Conservation (phyloP, 2,888 invertebrate genomes). For the Endotricha flammealis region DNA sequence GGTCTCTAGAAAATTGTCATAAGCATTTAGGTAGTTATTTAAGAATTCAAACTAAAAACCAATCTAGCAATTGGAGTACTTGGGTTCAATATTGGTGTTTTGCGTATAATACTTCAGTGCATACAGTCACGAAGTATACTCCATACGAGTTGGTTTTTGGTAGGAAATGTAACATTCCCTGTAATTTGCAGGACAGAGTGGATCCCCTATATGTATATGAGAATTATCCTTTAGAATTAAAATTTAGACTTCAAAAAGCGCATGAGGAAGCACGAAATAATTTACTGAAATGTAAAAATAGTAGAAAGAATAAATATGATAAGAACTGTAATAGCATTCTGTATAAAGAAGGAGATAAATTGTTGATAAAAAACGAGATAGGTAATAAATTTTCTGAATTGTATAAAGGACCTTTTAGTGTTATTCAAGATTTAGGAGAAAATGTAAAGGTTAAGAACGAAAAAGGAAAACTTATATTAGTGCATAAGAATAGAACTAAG, state of each 20-base stretch:
- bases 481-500: constrained; percentile 6
- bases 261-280: constrained; percentile 6
- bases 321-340: neutral
- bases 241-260: constrained; percentile 9
- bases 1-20: neutral
- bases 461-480: constrained; percentile 2
- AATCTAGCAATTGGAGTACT: constrained; percentile 1
- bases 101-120: constrained; percentile 1
- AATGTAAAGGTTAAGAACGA: constrained; percentile 7
- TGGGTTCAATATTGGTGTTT: constrained; percentile 9
- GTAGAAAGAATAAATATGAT: constrained; percentile 9
- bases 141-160: constrained; percentile 5
- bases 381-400: constrained; percentile 4
- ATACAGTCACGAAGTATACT: neutral
- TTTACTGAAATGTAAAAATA: constrained; percentile 4
- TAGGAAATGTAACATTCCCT: neutral
- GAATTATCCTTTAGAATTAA: constrained; percentile 8
- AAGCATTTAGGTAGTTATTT: constrained; percentile 1
- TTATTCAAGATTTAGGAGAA: neutral
- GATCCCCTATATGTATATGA: constrained; percentile 4
- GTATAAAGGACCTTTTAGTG: neutral
- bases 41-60: constrained; percentile 1
- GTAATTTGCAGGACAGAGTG: neutral
- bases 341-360: constrained; percentile 2
- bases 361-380: constrained; percentile 8